Evolutionary conservation across 1,140 invertebrate species (phyloP), one percentile per base, ranked within the genome.

Genomic region (Prorops nasuta): DNA sequence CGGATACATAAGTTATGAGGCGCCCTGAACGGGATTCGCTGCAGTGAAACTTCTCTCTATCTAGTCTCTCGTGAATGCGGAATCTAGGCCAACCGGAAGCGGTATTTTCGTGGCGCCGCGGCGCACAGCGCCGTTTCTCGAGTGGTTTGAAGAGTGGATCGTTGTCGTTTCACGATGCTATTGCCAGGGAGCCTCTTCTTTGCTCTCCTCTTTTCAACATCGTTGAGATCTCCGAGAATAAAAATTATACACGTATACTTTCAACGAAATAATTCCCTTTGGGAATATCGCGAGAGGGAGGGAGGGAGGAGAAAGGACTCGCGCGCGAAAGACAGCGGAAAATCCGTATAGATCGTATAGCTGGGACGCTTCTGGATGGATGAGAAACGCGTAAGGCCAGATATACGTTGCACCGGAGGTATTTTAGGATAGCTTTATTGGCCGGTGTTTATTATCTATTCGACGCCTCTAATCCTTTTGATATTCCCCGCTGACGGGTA

Each of bases 361-460:
- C n/a, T n/a, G n/a, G n/a, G n/a, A n/a, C n/a, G n/a, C n/a, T n/a
- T n/a, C n/a, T n/a, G n/a, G n/a, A n/a, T n/a, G n/a, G n/a, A n/a
- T n/a, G n/a, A n/a, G n/a, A n/a, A n/a, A n/a, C n/a, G n/a, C n/a
- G n/a, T n/a, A n/a, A n/a, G n/a, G n/a, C n/a, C n/a, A n/a, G n/a
- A n/a, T n/a, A n/a, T n/a, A n/a, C n/a, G n/a, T n/a, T n/a, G n/a
- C 53, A 52, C 40, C 45, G 31, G 37, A 51, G 62, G 59, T 70
- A 67, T 69, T 67, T 66, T 63, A 51, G 65, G 63, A 57, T 56
- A 67, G 59, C 64, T 71, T 70, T 69, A 67, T 68, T 60, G 60
- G 59, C 54, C 55, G 44, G 58, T 69, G 69, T 70, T 72, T 71
- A 66, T 72, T 71, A 71, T 72, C 63, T 56, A 58, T 69, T 56